phyloP scores from a whole-genome alignment of 2,888 invertebrate genomes.

The Cephus runcator region DNA sequence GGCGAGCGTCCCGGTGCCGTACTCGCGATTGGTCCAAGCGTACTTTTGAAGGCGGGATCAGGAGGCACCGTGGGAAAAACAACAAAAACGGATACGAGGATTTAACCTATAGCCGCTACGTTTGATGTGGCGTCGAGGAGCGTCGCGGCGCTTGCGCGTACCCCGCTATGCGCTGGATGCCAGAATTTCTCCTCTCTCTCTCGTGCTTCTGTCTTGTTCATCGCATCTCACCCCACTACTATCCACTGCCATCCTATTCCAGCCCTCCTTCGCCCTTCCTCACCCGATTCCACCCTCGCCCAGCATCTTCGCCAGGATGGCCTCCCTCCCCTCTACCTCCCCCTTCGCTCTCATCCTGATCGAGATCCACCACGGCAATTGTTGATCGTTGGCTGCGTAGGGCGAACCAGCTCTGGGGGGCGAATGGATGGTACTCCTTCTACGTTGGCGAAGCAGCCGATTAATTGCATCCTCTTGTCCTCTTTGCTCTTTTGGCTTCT shows the following conservation, averaged over 20 bases:
- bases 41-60: constrained; percentile 65
- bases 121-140: constrained; percentile 57
- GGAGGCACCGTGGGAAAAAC: constrained; percentile 63
- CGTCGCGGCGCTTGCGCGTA: constrained; percentile 52
- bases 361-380: constrained; percentile 42
- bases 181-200: constrained; percentile 10
- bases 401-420: not conserved
- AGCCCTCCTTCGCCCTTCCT: constrained; percentile 12
- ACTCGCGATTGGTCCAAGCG: constrained; percentile 57
- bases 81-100: constrained; percentile 61
- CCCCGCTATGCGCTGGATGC: not conserved
- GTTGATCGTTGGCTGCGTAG: constrained; percentile 54
- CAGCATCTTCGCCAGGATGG: not conserved
- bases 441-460: not conserved
- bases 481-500: not conserved
- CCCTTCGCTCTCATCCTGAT: not conserved
- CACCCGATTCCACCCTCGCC: constrained; percentile 1
- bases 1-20: constrained; percentile 32
- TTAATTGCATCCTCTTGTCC: not conserved
- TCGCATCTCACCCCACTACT: not conserved
- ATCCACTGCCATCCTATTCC: constrained; percentile 16
- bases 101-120: constrained; percentile 65
- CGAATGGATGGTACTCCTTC: not conserved
- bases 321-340: not conserved
- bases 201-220: not conserved